Evolutionary conservation across 2,888 invertebrate genomes (phyloP).

Genomic region (Venustoraphidia nigricollis): DNA sequence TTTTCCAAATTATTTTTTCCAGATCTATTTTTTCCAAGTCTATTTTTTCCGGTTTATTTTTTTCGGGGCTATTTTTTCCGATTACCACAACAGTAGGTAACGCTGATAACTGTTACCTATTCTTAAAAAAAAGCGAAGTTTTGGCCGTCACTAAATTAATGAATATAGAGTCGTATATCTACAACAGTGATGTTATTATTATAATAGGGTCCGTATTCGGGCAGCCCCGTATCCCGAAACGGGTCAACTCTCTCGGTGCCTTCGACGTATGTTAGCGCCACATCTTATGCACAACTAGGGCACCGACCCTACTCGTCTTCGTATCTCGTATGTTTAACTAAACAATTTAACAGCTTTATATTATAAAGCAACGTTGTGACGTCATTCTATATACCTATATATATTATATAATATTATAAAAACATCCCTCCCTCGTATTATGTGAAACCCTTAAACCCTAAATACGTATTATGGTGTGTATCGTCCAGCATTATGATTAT

Average conservation of each 20-base stretch:
- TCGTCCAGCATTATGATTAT: too few relatives aligned
- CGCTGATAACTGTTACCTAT: too few relatives aligned
- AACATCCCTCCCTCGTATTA: not conserved
- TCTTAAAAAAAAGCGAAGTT: too few relatives aligned
- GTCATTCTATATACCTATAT: not conserved
- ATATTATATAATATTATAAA: not conserved
- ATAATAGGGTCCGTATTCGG: conserved; percentile 28
- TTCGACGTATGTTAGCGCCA: conserved; percentile 45
- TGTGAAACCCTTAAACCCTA: too few relatives aligned
- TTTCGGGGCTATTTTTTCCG: too few relatives aligned
- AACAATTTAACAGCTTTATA: not conserved
- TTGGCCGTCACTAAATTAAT: too few relatives aligned
- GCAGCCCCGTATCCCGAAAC: conserved; percentile 32
- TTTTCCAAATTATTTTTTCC: too few relatives aligned
- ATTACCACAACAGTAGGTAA: too few relatives aligned
- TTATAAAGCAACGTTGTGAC: not conserved
- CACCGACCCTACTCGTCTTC: not conserved
- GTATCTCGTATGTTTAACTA: not conserved
- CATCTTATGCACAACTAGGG: too few relatives aligned
- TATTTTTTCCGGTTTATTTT: too few relatives aligned
- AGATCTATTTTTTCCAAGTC: too few relatives aligned
- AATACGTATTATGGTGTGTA: too few relatives aligned
- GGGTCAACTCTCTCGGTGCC: conserved; percentile 77
- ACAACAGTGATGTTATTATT: conserved; percentile 14
- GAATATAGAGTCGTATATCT: not conserved